A percentile compares a stretch with the other conserved stretches of the same genome.
Evolutionary conservation across 1,140 invertebrate genomes (phyloP).

Genomic region (Watersipora subatra): DNA sequence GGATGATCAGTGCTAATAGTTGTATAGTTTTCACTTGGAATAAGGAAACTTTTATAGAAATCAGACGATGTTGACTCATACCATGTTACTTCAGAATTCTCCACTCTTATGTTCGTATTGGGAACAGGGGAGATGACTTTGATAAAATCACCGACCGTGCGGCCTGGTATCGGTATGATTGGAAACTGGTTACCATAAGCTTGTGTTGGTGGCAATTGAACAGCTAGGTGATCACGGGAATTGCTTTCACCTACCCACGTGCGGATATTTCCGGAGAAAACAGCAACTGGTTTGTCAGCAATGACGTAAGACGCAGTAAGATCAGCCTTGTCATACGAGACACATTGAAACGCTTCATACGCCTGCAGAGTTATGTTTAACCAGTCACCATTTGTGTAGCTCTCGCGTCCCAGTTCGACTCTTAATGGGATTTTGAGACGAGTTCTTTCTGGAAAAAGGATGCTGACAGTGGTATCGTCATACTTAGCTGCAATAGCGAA

Average conservation of each 20-base stretch:
- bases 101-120: background rate
- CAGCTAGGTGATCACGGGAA: background rate
- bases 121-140: background rate
- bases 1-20: background rate
- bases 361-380: background rate
- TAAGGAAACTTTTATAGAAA: background rate
- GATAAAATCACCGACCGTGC: background rate
- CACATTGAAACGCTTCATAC: background rate
- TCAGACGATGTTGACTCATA: background rate
- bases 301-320: background rate
- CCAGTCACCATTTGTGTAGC: background rate
- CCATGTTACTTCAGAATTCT: background rate
- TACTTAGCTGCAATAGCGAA: background rate
- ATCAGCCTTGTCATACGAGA: constrained; percentile 7
- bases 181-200: background rate
- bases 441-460: background rate
- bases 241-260: background rate
- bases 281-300: background rate
- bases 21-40: background rate
- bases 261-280: constrained; percentile 2
- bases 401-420: background rate
- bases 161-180: background rate
- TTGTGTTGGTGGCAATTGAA: background rate
- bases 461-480: background rate
- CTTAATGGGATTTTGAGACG: background rate